Evolutionary conservation across 2,888 invertebrate genomes (phyloP).

Genomic region (Nomada ruficornis): DNA sequence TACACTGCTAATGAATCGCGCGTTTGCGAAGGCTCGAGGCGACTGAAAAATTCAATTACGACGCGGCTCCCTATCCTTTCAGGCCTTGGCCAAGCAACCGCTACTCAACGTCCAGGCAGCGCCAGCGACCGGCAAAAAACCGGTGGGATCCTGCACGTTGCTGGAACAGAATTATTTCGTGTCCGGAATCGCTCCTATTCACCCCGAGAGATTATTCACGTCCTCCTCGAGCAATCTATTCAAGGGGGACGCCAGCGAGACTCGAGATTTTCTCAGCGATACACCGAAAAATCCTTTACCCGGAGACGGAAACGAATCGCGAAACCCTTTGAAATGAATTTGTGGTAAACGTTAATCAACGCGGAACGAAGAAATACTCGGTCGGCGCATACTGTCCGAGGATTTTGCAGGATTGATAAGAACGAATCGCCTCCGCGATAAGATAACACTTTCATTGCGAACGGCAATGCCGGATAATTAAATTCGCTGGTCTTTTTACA

Average conservation of each 20-base stretch:
- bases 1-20: constrained; percentile 73
- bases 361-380: no score
- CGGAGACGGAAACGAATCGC: neutral
- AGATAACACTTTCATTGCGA: no score
- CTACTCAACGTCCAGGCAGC: neutral
- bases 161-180: constrained; percentile 48
- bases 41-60: constrained; percentile 71
- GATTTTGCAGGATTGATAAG: no score
- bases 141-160: neutral
- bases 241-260: neutral
- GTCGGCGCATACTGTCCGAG: no score
- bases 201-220: constrained; percentile 23
- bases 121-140: neutral
- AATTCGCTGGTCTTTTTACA: no score
- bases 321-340: constrained; percentile 20
- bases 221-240: constrained; percentile 17
- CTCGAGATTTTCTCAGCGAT: constrained; percentile 13
- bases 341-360: constrained; percentile 18
- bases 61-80: constrained; percentile 51
- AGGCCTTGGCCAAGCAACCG: neutral
- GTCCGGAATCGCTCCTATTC: constrained; percentile 29
- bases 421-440: no score
- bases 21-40: constrained; percentile 56
- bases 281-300: neutral
- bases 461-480: no score